Conservation (phyloP, 2,797 vertebrate species). For the Labroides dimidiatus region DNA sequence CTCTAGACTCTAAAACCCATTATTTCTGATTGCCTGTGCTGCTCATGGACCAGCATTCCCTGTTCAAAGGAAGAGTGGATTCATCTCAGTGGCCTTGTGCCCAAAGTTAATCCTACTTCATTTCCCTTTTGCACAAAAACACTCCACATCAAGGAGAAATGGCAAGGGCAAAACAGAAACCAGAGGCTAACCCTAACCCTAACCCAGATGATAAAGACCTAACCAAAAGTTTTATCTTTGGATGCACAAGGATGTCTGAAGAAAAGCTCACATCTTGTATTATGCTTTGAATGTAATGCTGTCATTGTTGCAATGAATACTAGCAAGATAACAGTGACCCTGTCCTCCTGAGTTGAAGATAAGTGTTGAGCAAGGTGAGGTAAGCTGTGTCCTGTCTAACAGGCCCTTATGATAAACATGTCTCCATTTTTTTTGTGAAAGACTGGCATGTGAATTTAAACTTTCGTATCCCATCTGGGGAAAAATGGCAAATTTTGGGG, state of each 20-base stretch:
- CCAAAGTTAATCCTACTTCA: slow-evolving; percentile 35
- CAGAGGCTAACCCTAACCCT: too few relatives aligned
- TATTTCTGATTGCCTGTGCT: slow-evolving; percentile 59
- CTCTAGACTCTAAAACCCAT: slow-evolving; percentile 70
- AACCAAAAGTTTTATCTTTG: background rate
- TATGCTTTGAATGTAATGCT: slow-evolving; percentile 3
- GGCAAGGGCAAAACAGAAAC: background rate
- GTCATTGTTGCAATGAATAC: slow-evolving; percentile 8
- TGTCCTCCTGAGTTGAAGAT: slow-evolving; percentile 10
- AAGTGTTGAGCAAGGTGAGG: slow-evolving; percentile 10
- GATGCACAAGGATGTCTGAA: background rate
- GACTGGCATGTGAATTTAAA: too few relatives aligned
- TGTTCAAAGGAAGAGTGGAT: slow-evolving; percentile 37
- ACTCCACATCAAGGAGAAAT: background rate
- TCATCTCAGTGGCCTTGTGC: slow-evolving; percentile 24
- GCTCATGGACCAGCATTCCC: slow-evolving; percentile 35
- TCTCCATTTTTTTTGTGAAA: background rate
- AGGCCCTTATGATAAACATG: background rate
- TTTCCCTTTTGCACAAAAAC: slow-evolving; percentile 5
- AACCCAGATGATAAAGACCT: background rate
- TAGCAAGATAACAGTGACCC: background rate
- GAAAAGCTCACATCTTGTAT: background rate
- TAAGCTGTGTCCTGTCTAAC: background rate
- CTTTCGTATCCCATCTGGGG: background rate
- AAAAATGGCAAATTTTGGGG: too few relatives aligned